A percentile compares a stretch with the other conserved stretches of the same genome.
Conservation (phyloP, 64 coral and sea anemone genomes). For the Astreopora myriophthalma region DNA sequence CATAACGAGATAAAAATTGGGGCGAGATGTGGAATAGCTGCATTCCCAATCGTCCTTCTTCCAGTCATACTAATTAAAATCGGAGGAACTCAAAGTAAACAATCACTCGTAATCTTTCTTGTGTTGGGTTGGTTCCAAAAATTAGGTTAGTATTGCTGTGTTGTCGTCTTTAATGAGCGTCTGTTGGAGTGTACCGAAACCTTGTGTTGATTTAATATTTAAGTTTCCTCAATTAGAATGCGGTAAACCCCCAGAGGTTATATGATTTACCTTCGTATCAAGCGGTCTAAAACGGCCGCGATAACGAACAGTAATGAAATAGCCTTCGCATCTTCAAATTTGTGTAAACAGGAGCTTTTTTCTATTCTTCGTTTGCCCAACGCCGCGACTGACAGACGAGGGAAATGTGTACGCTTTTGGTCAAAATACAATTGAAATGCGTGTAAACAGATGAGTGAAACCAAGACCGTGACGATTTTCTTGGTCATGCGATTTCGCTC, state of each 20-base stretch:
- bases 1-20: background rate
- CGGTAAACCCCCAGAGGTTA: background rate
- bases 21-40: background rate
- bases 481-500: background rate
- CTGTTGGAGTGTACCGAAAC: background rate
- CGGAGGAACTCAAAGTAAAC: background rate
- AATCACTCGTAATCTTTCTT: background rate
- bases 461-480: background rate
- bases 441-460: constrained; percentile 30
- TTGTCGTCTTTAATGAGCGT: too few species aligned
- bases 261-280: background rate
- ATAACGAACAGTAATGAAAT: too few species aligned
- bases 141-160: too few species aligned
- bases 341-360: background rate
- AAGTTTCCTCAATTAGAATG: background rate
- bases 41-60: background rate
- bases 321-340: background rate
- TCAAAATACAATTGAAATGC: constrained; percentile 20
- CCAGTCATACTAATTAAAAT: background rate
- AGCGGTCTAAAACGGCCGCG: background rate
- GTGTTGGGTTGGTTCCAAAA: too few species aligned
- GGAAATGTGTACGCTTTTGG: constrained; percentile 30
- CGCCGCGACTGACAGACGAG: background rate
- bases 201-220: background rate
- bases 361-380: background rate